Percentiles rank a stretch among this genome's conserved stretches.
Conservation (phyloP, 2,888 invertebrate species). For the Anagyrus pseudococci region DNA sequence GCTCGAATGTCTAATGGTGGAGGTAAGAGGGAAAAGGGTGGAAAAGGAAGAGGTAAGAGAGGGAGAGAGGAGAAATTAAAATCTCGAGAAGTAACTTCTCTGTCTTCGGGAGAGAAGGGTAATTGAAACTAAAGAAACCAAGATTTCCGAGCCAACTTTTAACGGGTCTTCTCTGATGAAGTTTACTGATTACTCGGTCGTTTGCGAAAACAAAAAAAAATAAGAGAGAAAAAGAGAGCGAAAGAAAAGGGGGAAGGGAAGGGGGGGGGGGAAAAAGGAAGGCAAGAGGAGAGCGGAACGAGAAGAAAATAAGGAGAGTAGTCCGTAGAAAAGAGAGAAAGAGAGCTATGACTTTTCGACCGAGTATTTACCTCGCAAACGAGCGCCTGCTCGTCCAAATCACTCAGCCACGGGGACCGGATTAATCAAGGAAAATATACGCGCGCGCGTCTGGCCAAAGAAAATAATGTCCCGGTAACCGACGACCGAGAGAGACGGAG, state of each 20-base stretch:
- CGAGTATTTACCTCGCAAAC: conserved; percentile 30
- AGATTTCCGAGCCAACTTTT: conserved; percentile 9
- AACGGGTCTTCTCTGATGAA: conserved; percentile 13
- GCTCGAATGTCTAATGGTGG: neutral
- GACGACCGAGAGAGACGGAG: neutral
- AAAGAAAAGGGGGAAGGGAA: conserved; percentile 2
- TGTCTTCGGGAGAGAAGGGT: neutral
- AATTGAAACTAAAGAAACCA: conserved; percentile 24
- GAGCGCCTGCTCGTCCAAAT: conserved; percentile 32
- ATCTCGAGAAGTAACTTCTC: neutral
- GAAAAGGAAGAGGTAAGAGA: neutral
- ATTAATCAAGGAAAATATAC: neutral
- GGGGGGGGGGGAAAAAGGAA: conserved; percentile 7
- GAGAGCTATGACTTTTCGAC: conserved; percentile 2
- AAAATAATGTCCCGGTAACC: neutral
- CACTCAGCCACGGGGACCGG: conserved; percentile 21
- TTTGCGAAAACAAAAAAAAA: conserved; percentile 32
- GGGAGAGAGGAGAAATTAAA: neutral
- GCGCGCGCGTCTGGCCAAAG: too few relatives aligned
- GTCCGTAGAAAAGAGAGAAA: neutral
- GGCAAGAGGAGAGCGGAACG: neutral
- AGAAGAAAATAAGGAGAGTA: conserved; percentile 6
- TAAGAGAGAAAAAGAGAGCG: conserved; percentile 13
- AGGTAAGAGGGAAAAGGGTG: neutral
- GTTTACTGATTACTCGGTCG: conserved; percentile 27